These are phyloP conservation scores for Synanthedon andrenaeformis DNA, from an alignment of 2,888 invertebrate genomes.

Conservation along the genomic window DNA sequence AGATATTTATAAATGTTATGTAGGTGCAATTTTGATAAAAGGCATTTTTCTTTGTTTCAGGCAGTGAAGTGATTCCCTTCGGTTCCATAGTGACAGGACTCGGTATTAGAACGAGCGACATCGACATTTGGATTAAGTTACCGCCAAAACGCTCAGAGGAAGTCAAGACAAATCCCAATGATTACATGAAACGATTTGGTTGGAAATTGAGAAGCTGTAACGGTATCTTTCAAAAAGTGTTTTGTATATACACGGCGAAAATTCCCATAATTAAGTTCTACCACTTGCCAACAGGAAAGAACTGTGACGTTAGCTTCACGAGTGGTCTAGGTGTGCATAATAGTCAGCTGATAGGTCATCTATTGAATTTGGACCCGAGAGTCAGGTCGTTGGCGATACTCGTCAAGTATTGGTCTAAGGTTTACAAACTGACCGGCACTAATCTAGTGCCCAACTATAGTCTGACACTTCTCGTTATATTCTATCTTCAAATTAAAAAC, in stretches of 20 bases:
- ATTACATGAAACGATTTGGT: conserved; percentile 28
- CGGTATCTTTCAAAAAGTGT: conserved; percentile 57
- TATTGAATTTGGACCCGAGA: conserved; percentile 66
- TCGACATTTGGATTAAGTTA: conserved; percentile 75
- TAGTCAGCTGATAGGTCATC: conserved; percentile 72
- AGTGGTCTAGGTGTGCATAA: conserved; percentile 76
- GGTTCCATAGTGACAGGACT: conserved; percentile 81
- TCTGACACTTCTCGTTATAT: conserved; percentile 74
- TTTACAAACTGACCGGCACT: conserved; percentile 67
- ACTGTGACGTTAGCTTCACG: conserved; percentile 80
- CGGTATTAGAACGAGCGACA: conserved; percentile 76
- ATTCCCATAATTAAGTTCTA: conserved; percentile 82
- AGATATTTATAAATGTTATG: too few relatives aligned
- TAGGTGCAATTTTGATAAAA: too few relatives aligned
- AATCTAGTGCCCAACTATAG: conserved; percentile 76
- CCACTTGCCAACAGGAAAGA: conserved; percentile 69
- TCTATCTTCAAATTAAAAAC: conserved; percentile 75
- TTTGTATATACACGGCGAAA: conserved; percentile 75
- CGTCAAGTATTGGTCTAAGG: conserved; percentile 82
- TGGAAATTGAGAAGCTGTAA: conserved; percentile 34
- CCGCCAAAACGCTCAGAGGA: conserved; percentile 26
- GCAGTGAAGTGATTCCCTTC: conserved; percentile 64
- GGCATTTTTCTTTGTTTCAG: conserved; percentile 22
- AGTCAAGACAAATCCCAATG: conserved; percentile 5
- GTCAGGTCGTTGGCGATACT: conserved; percentile 72